phyloP scores from a whole-genome alignment of 2,888 invertebrate species.

The Petrolisthes manimaculis region DNA sequence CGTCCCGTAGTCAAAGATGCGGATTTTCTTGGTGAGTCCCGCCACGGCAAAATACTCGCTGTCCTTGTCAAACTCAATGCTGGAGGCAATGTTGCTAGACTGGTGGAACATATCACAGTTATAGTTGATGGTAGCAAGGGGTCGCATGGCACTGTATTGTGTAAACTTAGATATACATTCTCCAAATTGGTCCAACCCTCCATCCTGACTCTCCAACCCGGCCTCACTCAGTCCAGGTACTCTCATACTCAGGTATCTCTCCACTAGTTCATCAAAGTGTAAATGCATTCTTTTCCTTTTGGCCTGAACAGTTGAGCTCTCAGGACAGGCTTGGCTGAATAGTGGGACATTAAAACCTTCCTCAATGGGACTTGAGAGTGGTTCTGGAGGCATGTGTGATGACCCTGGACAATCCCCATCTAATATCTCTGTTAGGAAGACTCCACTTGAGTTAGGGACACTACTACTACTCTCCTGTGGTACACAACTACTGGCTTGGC shows the following conservation, averaged over 20 bases:
- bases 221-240: constrained; percentile 81
- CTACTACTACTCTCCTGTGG: constrained; percentile 35
- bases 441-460: constrained; percentile 48
- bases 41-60: constrained; percentile 96
- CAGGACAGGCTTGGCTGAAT: constrained; percentile 45
- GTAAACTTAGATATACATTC: constrained; percentile 90
- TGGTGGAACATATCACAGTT: constrained; percentile 86
- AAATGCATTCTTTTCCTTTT: constrained; percentile 77
- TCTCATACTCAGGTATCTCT: constrained; percentile 85
- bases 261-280: constrained; percentile 90
- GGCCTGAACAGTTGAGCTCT: constrained; percentile 51
- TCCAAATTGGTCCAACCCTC: constrained; percentile 82
- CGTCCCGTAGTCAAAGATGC: constrained; percentile 89
- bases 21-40: constrained; percentile 93
- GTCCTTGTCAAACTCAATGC: constrained; percentile 96
- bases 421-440: constrained; percentile 42
- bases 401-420: constrained; percentile 38
- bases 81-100: constrained; percentile 84
- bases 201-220: constrained; percentile 67
- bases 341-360: constrained; percentile 65
- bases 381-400: constrained; percentile 26
- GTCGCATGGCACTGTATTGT: constrained; percentile 81
- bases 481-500: constrained; percentile 21
- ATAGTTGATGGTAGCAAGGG: constrained; percentile 89
- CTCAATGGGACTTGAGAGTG: constrained; percentile 33